These are phyloP conservation scores for Theretra japonica DNA, from an alignment of 2,888 invertebrate species.

Conservation along the genomic window DNA sequence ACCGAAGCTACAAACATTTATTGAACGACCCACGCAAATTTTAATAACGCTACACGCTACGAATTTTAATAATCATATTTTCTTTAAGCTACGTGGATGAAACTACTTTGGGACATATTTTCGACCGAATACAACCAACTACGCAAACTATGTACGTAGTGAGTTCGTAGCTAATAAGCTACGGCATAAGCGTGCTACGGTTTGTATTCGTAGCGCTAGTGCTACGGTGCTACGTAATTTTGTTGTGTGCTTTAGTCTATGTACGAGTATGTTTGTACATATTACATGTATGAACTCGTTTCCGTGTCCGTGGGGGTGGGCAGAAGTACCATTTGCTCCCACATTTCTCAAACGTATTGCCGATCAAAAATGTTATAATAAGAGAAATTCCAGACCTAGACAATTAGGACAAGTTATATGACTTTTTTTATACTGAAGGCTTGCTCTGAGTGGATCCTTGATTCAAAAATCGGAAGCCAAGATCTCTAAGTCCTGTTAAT, in stretches of 20 bases:
- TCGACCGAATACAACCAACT: neutral
- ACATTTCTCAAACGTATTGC: no score
- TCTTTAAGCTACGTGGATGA: conserved; percentile 8
- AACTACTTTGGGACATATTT: conserved; percentile 9
- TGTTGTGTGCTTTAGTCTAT: neutral
- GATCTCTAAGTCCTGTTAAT: no score
- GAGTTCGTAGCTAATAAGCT: conserved; percentile 4
- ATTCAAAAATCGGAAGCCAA: no score
- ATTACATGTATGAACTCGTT: no score
- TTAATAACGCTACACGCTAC: conserved; percentile 16
- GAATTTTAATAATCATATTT: conserved; percentile 24
- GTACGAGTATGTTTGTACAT: neutral
- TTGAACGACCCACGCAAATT: conserved; percentile 12
- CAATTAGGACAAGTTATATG: no score
- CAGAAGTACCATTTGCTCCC: no score
- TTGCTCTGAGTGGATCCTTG: no score
- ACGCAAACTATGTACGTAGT: neutral
- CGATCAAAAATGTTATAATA: no score
- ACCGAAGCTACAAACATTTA: conserved; percentile 14
- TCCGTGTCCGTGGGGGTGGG: no score
- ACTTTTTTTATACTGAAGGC: no score
- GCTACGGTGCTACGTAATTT: neutral
- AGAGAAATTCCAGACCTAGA: no score
- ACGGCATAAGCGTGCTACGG: neutral
- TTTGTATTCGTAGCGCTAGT: neutral